Evolutionary conservation across 2,888 invertebrate genomes (phyloP).

Genomic region (Tromatobia lineatoria): DNA sequence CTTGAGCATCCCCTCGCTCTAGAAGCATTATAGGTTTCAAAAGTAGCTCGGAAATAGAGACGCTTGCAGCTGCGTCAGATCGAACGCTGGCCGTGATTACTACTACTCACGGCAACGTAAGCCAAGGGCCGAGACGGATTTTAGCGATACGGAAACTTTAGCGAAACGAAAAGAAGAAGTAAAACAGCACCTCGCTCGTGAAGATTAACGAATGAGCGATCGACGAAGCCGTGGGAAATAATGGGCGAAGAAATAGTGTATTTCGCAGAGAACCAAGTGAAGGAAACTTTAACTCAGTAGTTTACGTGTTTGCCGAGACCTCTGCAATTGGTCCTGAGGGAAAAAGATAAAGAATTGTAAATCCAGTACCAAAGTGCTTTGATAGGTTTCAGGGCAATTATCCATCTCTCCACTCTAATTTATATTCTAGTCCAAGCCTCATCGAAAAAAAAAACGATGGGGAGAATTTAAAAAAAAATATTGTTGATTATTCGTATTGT

Average conservation of each 20-base stretch:
- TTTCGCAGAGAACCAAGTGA: constrained; percentile 47
- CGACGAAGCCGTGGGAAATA: neutral
- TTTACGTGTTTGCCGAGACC: constrained; percentile 27
- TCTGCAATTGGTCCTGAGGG: neutral
- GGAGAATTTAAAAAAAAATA: constrained; percentile 9
- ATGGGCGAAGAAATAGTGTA: constrained; percentile 53
- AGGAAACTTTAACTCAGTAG: constrained; percentile 45
- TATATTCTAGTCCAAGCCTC: neutral
- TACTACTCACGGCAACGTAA: neutral
- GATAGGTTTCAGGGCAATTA: neutral
- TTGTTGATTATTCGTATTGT: constrained; percentile 7
- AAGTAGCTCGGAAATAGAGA: constrained; percentile 1
- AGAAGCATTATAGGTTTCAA: neutral
- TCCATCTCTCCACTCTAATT: constrained; percentile 2
- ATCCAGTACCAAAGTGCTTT: constrained; percentile 29
- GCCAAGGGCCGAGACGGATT: constrained; percentile 4
- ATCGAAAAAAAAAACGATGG: neutral
- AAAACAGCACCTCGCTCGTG: constrained; percentile 51
- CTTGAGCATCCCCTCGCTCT: neutral
- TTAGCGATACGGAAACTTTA: constrained; percentile 30
- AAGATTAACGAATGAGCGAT: constrained; percentile 55
- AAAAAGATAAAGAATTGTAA: constrained; percentile 19
- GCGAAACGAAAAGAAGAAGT: constrained; percentile 64
- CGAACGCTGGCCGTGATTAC: constrained; percentile 30
- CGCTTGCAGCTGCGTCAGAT: constrained; percentile 4